Base-by-base conservation (phyloP, 2,888 invertebrate genomes). In the Drosophila affinis region DNA sequence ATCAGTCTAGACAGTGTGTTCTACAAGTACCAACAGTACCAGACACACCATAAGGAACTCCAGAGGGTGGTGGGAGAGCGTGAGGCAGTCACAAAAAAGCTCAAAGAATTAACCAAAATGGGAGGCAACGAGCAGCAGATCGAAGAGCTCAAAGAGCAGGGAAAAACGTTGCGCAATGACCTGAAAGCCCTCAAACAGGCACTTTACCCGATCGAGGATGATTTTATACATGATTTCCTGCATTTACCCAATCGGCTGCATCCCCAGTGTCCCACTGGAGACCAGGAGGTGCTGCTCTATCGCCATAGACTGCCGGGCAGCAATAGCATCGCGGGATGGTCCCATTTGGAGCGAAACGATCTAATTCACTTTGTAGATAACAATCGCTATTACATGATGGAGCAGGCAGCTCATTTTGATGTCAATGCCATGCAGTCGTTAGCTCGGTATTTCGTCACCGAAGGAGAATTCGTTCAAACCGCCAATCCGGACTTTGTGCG, bases 401-500 rank as follows among this genome's bases (percentile, higher is more conserved):
- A 94, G 21, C 94, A 95, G 69, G 96, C 95, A 0, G 96, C 96
- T 0, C 79, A 95, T 17, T 96, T 96, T 89, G 97, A 97, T 91
- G 91, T 95, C 10, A 82, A 93, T 14, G 81, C 86, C 17, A 87
- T 88, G 53, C 82, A 90, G 46, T 77, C 89, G 3, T 67, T 91
- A 47, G 72, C 86, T 0, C 90, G 92, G 1, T 88, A 92, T 56
- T 89, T 92, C 59, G 79, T 88, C 0, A 91, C 92, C 24, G 91
- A 93, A 1, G 91, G 93, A 9, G 90, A 93, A n/a, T 96, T 94
- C 87, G 89, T 93, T 0, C 94, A 95, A 84, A 94, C 96, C 81
- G 94, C 95, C 0, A 96, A 96, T 90, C 93, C 96, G 0, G 97
- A 97, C 92, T 97, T 97, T 92, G 93, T 94, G 6, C 94, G 95